Evolutionary conservation across 2,113 vertebrate species (phyloP), one percentile per base, ranked within the genome.

Genomic region (Brachyistius frenatus): DNA sequence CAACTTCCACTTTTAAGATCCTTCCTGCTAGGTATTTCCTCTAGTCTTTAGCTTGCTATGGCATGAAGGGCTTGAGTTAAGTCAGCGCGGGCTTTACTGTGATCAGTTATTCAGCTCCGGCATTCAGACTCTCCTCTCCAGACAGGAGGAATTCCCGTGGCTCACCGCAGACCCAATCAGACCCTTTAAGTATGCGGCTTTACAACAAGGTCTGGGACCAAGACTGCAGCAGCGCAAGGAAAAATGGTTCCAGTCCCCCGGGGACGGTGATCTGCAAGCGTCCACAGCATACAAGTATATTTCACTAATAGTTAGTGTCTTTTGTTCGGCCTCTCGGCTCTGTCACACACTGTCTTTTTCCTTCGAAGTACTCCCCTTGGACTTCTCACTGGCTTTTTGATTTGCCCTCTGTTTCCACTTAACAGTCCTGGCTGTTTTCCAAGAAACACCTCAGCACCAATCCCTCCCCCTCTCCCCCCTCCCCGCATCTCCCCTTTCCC

Each of bases 381-480:
- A 81, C 66, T 76, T 86, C 83, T 88, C 78, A 36, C 73, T 50
- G n/a, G 46, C 65, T 72, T 92, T 91, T 80, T 89, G 83, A 89
- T 92, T 89, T 76, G 91, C 83, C 93, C 90, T 93, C 91, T 91
- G 86, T 93, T 93, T 93, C 89, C 86, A 93, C 90, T 93, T 91
- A 92, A 74, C 80, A 81, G 73, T 83, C 61, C 61, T 93, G 93
- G 90, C 88, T 65, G 23, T 76, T 78, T 74, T 87, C 91, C 91
- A 94, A 85, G 81, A 80, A 87, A 84, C 91, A 86, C 86, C 88
- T 87, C 87, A 88, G 87, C 88, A 85, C 50, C 71, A 65, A 72
- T 74, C 23, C 44, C 23, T 39, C n/a, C n/a, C n/a, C n/a, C n/a
- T n/a, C n/a, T n/a, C n/a, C n/a, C n/a, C 33, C 13, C 35, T 53